Base-by-base conservation (phyloP, 2,888 invertebrate species). In the Acrobasis repandana region DNA sequence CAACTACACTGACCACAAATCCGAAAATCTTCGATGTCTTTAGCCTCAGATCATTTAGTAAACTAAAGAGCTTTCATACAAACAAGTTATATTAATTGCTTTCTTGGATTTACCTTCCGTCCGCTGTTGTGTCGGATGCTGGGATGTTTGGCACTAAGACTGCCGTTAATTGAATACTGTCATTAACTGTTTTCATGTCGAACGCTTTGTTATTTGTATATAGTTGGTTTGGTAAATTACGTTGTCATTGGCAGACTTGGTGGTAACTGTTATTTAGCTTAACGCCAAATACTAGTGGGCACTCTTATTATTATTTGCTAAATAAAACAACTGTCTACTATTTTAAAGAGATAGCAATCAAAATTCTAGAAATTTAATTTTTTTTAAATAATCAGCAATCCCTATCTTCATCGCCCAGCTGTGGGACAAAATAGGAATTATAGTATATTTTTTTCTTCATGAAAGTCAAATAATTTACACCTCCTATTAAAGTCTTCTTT, bases 51-150 rank as follows among this genome's bases (percentile, higher is more conserved):
- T n/a, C 43, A 47, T 34, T 58, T 18, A 33, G 9, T 46, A 46
- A 46, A 46, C 11, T 16, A 11, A 20, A 50, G 70, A 73, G 73
- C 71, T 74, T 74, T 76, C 76, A 73, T 68, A 75, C 74, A 79
- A 82, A 80, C 74, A 70, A 73, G 70, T 79, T 78, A 69, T 79
- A 78, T 80, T 82, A 81, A 82, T 82, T 78, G 79, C 77, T 81
- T 77, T 74, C 66, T 71, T 70, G 73, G 33, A 28, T 57, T 48
- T 48, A 48, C 47, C 34, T 57, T 47, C 16, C 16, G 11, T 63
- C 52, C 62, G 63, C 52, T 47, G 49, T 38, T 56, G 18, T 56
- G 28, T 28, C 6, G 28, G 28, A 28, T 28, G 28, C 28, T 28
- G 28, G 15, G 10, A 38, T 64, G 72, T 67, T 57, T 62, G 59